Conservation (phyloP, 92 coral and sea anemone genomes). For the Phenganax marumi region DNA sequence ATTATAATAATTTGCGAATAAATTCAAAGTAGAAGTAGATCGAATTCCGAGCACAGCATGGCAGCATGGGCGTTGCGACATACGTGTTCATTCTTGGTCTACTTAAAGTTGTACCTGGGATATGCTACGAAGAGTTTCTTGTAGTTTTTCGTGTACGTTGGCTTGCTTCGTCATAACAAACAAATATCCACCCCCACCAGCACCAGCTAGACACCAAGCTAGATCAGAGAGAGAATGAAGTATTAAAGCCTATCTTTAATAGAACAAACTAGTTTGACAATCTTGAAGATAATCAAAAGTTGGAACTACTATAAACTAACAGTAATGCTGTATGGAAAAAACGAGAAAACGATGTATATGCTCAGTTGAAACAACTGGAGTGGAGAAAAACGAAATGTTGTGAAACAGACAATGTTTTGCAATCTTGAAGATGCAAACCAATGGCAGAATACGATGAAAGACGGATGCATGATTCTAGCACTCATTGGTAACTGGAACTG, state of each 20-base stretch:
- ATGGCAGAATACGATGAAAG: too few species aligned
- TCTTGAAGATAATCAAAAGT: not conserved
- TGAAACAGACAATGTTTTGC: too few species aligned
- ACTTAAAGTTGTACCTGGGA: not conserved
- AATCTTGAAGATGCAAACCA: too few species aligned
- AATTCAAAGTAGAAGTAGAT: not conserved
- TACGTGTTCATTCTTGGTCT: not conserved
- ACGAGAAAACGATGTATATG: too few species aligned
- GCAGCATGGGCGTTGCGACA: not conserved
- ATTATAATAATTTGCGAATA: not conserved
- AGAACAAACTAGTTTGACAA: not conserved
- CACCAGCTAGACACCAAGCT: conserved; percentile 97
- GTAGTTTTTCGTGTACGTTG: conserved; percentile 65
- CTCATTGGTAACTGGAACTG: too few species aligned
- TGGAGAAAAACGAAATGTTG: too few species aligned
- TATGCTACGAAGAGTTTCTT: conserved; percentile 38
- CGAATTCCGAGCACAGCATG: not conserved
- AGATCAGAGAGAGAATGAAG: not conserved
- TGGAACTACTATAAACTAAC: not conserved
- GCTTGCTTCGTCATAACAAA: conserved; percentile 74
- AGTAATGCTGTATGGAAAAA: not conserved
- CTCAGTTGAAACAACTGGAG: not conserved
- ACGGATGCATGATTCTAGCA: too few species aligned
- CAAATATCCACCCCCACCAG: conserved; percentile 97
- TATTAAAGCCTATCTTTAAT: not conserved